A percentile compares a stretch with the other conserved stretches of the same genome.
These are phyloP conservation scores for Poliocrania exsul DNA, from an alignment of 2,797 vertebrate species.

Conservation along the genomic window DNA sequence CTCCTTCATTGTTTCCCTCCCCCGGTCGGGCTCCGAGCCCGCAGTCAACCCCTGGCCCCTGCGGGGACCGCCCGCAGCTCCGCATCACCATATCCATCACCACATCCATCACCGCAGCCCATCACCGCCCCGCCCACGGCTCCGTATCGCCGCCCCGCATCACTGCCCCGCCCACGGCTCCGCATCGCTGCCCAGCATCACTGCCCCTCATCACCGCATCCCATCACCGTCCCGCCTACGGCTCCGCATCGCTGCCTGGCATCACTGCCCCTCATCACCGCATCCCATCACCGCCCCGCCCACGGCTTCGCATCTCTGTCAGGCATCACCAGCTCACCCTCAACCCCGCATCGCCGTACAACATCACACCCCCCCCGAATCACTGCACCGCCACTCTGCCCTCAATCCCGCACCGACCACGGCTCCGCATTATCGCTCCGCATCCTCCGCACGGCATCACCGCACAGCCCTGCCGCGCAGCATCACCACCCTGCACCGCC, in stretches of 20 bases:
- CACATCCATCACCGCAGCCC: too few relatives aligned
- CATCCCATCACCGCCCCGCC: background rate
- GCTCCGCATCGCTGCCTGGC: too few relatives aligned
- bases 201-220: too few relatives aligned
- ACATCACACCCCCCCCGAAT: too few relatives aligned
- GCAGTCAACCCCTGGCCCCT: constrained; percentile 54
- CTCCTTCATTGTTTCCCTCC: background rate
- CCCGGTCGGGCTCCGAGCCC: background rate
- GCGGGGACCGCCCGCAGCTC: background rate
- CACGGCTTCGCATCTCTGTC: background rate
- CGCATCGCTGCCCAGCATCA: too few relatives aligned
- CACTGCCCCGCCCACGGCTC: too few relatives aligned
- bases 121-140: accelerated
- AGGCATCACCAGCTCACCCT: background rate
- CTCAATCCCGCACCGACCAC: background rate
- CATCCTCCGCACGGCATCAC: background rate
- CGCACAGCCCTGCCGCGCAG: background rate
- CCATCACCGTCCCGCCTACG: too few relatives aligned
- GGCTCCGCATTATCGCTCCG: background rate
- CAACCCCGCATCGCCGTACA: too few relatives aligned
- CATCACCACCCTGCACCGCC: background rate
- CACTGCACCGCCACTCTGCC: too few relatives aligned
- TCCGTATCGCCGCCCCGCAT: too few relatives aligned
- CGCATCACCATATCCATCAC: background rate
- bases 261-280: background rate